These are phyloP conservation scores for Dromaius novaehollandiae DNA, from an alignment of 2,113 vertebrate species.

Conservation along the genomic window DNA sequence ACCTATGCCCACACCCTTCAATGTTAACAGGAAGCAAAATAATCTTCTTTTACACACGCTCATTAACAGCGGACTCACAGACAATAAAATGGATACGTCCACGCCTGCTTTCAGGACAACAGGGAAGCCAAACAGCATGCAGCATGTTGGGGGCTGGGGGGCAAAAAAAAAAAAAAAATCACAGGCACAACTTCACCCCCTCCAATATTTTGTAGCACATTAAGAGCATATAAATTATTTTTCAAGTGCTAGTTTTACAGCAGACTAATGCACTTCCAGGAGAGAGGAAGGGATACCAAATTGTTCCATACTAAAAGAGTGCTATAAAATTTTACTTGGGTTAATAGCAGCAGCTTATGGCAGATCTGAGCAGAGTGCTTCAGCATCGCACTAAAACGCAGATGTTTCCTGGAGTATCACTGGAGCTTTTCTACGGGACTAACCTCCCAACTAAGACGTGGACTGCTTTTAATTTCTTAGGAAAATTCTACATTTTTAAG, in stretches of 20 bases:
- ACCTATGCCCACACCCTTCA: background rate
- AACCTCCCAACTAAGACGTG: background rate
- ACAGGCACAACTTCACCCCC: background rate
- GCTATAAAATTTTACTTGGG: background rate
- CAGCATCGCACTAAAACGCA: background rate
- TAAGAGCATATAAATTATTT: background rate
- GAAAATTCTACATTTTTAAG: background rate
- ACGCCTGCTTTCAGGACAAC: too few relatives aligned
- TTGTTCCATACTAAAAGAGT: fast-evolving
- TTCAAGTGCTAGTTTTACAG: background rate
- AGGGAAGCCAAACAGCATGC: background rate
- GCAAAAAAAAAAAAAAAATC: background rate
- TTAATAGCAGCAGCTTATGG: background rate
- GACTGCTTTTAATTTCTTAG: background rate
- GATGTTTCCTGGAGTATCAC: background rate
- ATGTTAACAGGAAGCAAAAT: background rate
- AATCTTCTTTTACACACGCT: background rate
- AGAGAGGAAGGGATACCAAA: background rate
- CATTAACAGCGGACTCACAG: background rate
- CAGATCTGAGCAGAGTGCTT: background rate
- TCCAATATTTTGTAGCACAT: background rate
- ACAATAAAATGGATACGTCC: background rate
- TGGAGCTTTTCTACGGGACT: background rate
- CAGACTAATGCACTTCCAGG: background rate
- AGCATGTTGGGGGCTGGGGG: too few relatives aligned